phyloP scores from a whole-genome alignment of 2,888 invertebrate species.

The Formica aserva region DNA sequence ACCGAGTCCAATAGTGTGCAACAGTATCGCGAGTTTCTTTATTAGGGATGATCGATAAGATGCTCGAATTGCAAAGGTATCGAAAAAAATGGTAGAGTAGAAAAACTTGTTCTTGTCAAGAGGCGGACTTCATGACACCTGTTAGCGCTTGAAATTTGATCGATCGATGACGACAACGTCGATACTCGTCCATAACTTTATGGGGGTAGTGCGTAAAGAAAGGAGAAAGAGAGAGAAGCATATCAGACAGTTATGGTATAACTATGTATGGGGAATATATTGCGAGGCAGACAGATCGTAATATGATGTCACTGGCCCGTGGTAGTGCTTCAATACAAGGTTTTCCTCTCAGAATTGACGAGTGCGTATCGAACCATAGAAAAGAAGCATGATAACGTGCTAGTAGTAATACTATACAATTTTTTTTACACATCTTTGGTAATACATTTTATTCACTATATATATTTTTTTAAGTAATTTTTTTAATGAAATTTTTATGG shows the following conservation, averaged over 20 bases:
- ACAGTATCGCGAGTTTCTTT: slow-evolving; percentile 57
- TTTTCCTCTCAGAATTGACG: slow-evolving; percentile 83
- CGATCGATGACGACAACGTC: slow-evolving; percentile 78
- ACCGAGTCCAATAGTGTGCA: not conserved
- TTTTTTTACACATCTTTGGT: not conserved
- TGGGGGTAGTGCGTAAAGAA: slow-evolving; percentile 46
- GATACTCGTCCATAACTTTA: slow-evolving; percentile 70
- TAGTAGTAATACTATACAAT: not conserved
- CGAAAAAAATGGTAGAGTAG: slow-evolving; percentile 79
- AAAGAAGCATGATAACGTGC: not conserved
- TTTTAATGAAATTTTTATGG: not conserved
- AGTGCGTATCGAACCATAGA: slow-evolving; percentile 52
- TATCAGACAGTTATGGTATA: slow-evolving; percentile 77
- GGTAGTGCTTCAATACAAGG: slow-evolving; percentile 78
- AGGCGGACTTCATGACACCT: slow-evolving; percentile 77
- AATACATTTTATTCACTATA: not conserved
- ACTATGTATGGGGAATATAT: slow-evolving; percentile 72
- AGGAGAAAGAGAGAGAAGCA: slow-evolving; percentile 61
- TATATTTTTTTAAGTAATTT: too few relatives aligned
- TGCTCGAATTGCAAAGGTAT: slow-evolving; percentile 59
- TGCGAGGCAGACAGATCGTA: slow-evolving; percentile 75
- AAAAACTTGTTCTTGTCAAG: slow-evolving; percentile 83
- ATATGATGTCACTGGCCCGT: slow-evolving; percentile 72
- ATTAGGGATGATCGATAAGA: slow-evolving; percentile 71
- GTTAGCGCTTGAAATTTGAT: slow-evolving; percentile 82